Evolutionary conservation across 1,140 invertebrate species (phyloP).

Genomic region (Ptiloglossa arizonensis): DNA sequence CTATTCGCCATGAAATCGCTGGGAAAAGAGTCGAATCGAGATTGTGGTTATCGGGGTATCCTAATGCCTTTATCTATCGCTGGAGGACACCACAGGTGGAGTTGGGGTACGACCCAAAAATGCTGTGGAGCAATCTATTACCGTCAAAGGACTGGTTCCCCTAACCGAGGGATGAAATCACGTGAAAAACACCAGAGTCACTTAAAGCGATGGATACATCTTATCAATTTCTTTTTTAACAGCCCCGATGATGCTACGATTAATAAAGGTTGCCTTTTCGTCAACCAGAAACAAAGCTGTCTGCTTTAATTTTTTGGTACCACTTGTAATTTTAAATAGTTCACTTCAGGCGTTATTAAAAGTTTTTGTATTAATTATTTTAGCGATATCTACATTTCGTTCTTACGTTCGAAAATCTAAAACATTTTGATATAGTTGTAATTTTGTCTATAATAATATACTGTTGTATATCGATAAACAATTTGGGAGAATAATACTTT

Average conservation of each 20-base stretch:
- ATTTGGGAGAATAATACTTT: no score
- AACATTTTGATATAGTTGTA: no score
- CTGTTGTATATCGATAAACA: no score
- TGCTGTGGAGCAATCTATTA: conserved; percentile 40
- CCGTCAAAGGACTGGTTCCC: conserved; percentile 6
- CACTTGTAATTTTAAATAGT: not conserved
- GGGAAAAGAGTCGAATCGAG: conserved; percentile 43
- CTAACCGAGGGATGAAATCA: conserved; percentile 34
- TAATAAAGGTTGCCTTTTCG: conserved; percentile 21
- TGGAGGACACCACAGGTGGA: conserved; percentile 7
- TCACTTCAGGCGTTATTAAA: no score
- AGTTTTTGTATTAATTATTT: no score
- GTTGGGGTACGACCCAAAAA: conserved; percentile 44
- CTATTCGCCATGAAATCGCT: conserved; percentile 48
- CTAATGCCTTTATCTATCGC: conserved; percentile 57
- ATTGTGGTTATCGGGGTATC: conserved; percentile 44
- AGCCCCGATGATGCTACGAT: conserved; percentile 12
- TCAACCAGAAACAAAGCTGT: not conserved
- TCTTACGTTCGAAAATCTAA: no score
- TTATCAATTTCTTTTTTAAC: conserved; percentile 34
- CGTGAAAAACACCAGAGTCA: conserved; percentile 50
- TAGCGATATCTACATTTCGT: no score
- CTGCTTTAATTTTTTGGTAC: no score
- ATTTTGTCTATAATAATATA: no score
- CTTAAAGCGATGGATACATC: conserved; percentile 21